Base-by-base conservation (phyloP, 2,888 invertebrate genomes). In the Tenthredo livida region DNA sequence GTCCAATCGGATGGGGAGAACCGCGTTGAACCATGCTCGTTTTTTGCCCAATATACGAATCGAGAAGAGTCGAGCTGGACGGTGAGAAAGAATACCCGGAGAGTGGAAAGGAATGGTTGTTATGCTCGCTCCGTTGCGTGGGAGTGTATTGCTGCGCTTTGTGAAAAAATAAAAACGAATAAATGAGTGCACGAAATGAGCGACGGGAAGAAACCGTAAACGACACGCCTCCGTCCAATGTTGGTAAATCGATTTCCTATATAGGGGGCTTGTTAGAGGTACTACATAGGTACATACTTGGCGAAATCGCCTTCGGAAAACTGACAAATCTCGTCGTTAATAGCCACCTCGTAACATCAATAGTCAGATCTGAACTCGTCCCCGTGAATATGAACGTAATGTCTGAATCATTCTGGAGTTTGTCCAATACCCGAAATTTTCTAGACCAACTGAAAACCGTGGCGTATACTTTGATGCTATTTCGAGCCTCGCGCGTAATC, bases 391-490 rank as follows among this genome's bases (percentile, higher is more conserved):
- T 29, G 29, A 77, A 50, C 50, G 50, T 37, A 65, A 47, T 77
- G 12, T n/a, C 29, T 83, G 83, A 83, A 67, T 83, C 83, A 83
- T 83, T 70, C 83, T 83, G 83, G 83, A 83, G 67, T 70, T 47
- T 83, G 43, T 83, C 83, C 83, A 83, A 83, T 50, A 9, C 47
- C 15, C 47, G n/a, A 43, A 40, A 33, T 83, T 83, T 83, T 83
- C 65, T 67, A 43, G 67, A 67, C 80, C 80, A 58, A 80, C 58
- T n/a, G 50, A 80, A 80, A 58, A 25, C 61, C 15, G 58, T 80
- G n/a, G 37, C 47, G n/a, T 29, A 40, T 37, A 40, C 58, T 80
- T 61, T 17, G 61, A 80, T 61, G 80, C 80, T 80, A 80, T 80
- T 80, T 61, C 25, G 61, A 80, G 80, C 2, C 17, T 40, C 58